These are phyloP conservation scores for Dunckerocampus dactyliophorus DNA, from an alignment of 2,113 vertebrate genomes.

Conservation along the genomic window DNA sequence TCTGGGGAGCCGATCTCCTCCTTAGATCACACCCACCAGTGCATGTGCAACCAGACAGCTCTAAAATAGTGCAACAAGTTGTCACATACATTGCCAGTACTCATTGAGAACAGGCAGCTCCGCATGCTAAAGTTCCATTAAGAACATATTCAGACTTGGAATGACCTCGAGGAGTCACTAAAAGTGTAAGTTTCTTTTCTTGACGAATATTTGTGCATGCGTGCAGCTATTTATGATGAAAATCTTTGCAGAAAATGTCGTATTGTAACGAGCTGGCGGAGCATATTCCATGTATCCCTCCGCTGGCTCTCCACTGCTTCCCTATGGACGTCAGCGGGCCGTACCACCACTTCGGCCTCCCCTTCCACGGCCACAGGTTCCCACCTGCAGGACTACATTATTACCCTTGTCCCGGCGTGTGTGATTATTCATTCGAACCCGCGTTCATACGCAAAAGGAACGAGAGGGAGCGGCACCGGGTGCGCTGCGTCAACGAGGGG, in stretches of 20 bases:
- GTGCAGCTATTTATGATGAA: neutral
- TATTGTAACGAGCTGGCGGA: conserved; percentile 39
- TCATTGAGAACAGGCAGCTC: neutral
- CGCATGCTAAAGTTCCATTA: neutral
- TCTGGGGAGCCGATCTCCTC: conserved; percentile 48
- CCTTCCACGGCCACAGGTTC: conserved; percentile 51
- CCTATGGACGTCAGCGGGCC: conserved; percentile 39
- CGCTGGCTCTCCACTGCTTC: conserved; percentile 51
- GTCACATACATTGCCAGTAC: conserved; percentile 10
- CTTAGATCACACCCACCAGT: conserved; percentile 49
- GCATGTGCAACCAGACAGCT: conserved; percentile 10
- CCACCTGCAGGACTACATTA: conserved; percentile 60
- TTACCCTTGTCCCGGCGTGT: conserved; percentile 70
- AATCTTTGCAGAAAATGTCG: conserved; percentile 14
- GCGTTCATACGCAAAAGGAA: conserved; percentile 88
- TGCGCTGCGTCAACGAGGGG: conserved; percentile 90
- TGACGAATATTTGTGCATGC: neutral
- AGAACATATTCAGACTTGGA: neutral
- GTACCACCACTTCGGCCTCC: conserved; percentile 23
- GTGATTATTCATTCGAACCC: conserved; percentile 79
- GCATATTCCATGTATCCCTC: conserved; percentile 53
- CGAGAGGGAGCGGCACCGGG: conserved; percentile 86
- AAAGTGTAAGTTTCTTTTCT: conserved; percentile 19
- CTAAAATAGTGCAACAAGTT: conserved; percentile 13
- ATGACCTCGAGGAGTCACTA: conserved; percentile 25